Percentiles rank a stretch among this genome's conserved stretches.
These are phyloP conservation scores for Erpornis zantholeuca DNA, from an alignment of 2,113 vertebrate genomes.

Conservation along the genomic window DNA sequence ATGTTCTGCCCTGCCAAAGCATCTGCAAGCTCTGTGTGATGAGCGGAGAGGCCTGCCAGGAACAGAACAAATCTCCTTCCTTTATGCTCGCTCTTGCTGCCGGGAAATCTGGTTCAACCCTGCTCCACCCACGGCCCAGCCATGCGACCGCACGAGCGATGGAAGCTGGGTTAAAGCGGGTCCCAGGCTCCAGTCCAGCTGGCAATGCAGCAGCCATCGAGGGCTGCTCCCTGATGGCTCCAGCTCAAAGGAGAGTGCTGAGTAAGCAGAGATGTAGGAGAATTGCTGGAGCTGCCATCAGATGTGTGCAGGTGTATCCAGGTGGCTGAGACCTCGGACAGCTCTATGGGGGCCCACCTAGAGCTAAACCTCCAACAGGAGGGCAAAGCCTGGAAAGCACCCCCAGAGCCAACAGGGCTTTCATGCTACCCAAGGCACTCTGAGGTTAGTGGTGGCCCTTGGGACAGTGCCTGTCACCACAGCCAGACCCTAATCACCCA, in stretches of 20 bases:
- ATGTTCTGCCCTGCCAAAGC: background rate
- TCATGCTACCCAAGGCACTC: fast-evolving
- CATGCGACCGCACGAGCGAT: fast-evolving
- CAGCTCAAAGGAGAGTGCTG: background rate
- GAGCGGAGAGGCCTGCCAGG: background rate
- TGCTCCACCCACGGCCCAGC: background rate
- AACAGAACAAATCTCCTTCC: background rate
- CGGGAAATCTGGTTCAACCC: background rate
- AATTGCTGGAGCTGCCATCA: background rate
- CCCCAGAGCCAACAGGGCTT: background rate
- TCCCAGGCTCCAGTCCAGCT: background rate
- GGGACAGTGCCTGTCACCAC: background rate
- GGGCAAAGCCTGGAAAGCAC: background rate
- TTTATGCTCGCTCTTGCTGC: background rate
- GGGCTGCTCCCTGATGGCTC: background rate
- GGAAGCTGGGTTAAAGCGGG: background rate
- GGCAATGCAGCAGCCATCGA: background rate
- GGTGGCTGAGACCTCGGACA: background rate
- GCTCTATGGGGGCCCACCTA: background rate
- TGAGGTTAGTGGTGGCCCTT: background rate
- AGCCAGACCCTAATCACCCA: background rate
- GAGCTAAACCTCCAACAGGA: background rate
- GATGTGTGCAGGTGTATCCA: background rate
- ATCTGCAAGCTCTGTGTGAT: background rate
- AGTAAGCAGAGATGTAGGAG: background rate